These are phyloP conservation scores for Conus canariensis DNA, from an alignment of 2,888 invertebrate species.

Conservation along the genomic window DNA sequence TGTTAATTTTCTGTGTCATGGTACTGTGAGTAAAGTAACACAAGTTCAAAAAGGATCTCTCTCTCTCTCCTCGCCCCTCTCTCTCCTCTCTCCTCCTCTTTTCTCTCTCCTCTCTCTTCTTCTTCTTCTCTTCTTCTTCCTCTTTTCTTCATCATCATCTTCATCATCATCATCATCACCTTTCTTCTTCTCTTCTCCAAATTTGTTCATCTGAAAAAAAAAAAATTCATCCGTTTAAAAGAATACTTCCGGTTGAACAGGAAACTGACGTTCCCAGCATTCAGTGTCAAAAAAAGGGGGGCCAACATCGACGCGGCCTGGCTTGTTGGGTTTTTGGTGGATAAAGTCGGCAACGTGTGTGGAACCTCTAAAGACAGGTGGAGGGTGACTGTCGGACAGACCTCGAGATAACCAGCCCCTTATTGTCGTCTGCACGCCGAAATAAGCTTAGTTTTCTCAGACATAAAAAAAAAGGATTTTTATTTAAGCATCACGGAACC, in stretches of 20 bases:
- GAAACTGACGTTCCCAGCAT: background rate
- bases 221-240: background rate
- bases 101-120: too few species aligned
- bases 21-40: too few species aligned
- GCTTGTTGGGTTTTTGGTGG: constrained; percentile 7
- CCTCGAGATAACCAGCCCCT: too few species aligned
- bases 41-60: too few species aligned
- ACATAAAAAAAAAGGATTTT: background rate
- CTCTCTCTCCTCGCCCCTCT: too few species aligned
- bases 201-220: too few species aligned
- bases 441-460: background rate
- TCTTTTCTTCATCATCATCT: too few species aligned
- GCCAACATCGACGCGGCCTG: background rate
- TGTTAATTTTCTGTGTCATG: too few species aligned
- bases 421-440: background rate
- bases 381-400: background rate
- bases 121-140: too few species aligned
- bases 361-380: constrained; percentile 28
- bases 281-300: constrained; percentile 19
- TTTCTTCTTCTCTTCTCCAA: too few species aligned
- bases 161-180: too few species aligned
- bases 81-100: too few species aligned
- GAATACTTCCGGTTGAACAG: background rate
- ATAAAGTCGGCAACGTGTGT: constrained; percentile 10
- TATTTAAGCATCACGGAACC: background rate